Evolutionary conservation across 64 coral and sea anemone species (phyloP), one percentile per base, ranked within the genome.

Genomic region (Astreopora myriophthalma): DNA sequence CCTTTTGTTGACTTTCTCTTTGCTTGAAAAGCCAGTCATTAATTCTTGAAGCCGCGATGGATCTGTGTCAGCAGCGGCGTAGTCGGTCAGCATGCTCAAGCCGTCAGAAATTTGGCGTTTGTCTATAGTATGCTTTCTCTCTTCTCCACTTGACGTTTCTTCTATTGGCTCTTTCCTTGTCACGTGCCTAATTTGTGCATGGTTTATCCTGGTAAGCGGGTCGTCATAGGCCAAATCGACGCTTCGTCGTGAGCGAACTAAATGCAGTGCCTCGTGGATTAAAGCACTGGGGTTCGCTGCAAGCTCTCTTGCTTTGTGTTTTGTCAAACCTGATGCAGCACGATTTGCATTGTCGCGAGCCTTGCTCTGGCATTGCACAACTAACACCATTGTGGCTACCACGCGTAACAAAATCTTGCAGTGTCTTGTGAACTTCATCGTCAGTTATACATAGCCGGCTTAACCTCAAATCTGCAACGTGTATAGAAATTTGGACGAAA

Each of bases 61-160:
- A 33, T 22, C 33, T 9, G 16, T 23, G 20, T 24, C 57, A 82
- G 19, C 32, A 33, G 12, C 20, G 31, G 34, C 24, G 19, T 64
- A 82, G 31, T 82, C 34, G 3, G 35, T 63, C 34, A 80, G 34
- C 46, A 35, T 82, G 34, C 30, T 31, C 57, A 82, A 63, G 57
- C 29, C 55, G 23, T 82, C 79, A 57, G 79, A 16, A 82, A 82
- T 35, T 55, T 82, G 79, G 36, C 79, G 79, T 64, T 82, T 82
- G 51, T 82, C 79, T 8, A 82, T 63, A 24, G 49, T 25, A 63
- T 82, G 79, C 34, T 82, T 55, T 82, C 52, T 82, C 10, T 82
- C 79, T 20, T 61, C 57, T 11, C 79, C 57, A 23, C 31, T 19
- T 63, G 55, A 38, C 0, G 11, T 24, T 37, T 64, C 79, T 5